Conservation (phyloP, 2,797 vertebrate species). For the Cryptoprocta ferox region DNA sequence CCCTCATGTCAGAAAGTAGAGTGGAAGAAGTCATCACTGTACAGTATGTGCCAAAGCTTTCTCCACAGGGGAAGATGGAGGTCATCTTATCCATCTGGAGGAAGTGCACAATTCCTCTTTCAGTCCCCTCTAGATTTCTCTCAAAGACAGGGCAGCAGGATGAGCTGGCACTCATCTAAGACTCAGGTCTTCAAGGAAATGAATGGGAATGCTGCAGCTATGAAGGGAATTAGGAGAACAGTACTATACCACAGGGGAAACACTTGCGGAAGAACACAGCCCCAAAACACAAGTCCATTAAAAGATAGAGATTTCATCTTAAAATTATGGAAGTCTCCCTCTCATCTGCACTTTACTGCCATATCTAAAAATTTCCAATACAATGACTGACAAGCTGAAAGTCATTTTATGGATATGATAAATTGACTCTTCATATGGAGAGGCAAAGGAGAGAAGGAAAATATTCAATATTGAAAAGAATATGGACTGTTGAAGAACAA, state of each 20-base stretch:
- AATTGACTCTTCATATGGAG: background rate
- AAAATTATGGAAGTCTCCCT: background rate
- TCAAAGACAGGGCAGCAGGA: background rate
- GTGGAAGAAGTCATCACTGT: background rate
- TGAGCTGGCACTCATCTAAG: background rate
- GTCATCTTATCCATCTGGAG: background rate
- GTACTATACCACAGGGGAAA: background rate
- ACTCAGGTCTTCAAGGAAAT: background rate
- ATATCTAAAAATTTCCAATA: background rate
- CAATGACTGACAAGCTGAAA: background rate
- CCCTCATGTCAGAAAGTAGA: background rate
- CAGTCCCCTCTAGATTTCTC: background rate
- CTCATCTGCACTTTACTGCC: background rate
- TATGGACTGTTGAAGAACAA: background rate
- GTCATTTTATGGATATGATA: background rate
- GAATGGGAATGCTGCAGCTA: background rate
- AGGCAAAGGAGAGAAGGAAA: background rate
- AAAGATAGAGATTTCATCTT: background rate
- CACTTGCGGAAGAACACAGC: background rate
- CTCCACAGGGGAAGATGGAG: background rate
- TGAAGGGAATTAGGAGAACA: background rate
- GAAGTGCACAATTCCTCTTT: background rate
- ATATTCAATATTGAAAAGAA: background rate
- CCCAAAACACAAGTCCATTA: background rate
- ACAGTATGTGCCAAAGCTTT: background rate